Evolutionary conservation across 1,140 invertebrate genomes (phyloP).

Genomic region (Brachionus rotundiformis): DNA sequence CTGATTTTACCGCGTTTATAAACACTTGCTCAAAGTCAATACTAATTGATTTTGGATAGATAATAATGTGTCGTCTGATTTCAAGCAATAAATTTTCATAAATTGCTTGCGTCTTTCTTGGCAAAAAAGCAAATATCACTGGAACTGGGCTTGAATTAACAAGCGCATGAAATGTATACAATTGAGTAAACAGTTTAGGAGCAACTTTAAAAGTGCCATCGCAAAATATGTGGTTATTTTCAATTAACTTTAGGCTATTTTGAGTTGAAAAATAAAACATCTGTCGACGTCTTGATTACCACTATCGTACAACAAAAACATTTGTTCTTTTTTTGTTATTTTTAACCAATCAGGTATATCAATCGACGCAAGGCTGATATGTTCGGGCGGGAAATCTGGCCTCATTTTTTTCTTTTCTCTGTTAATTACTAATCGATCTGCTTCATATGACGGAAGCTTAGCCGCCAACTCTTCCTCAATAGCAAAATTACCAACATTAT

Average conservation of each 20-base stretch:
- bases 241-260: not conserved
- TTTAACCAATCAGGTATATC: not conserved
- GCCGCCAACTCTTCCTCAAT: not conserved
- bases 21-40: not conserved
- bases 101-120: not conserved
- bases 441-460: slow-evolving; percentile 28
- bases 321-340: not conserved
- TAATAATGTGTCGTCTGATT: not conserved
- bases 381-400: not conserved
- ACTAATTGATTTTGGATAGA: not conserved
- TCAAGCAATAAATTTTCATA: not conserved
- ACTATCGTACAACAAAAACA: not conserved
- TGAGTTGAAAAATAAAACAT: not conserved
- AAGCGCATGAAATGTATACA: no score
- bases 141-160: no score
- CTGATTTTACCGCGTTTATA: not conserved
- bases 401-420: slow-evolving; percentile 25
- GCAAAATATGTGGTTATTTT: not conserved
- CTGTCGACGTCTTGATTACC: not conserved
- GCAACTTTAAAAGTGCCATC: no score
- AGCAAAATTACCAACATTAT: not conserved
- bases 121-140: no score
- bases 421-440: slow-evolving; percentile 33
- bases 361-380: not conserved
- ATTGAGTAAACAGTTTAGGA: no score